Conservation (phyloP, 2,888 invertebrate species). For the Julus scandinavius region DNA sequence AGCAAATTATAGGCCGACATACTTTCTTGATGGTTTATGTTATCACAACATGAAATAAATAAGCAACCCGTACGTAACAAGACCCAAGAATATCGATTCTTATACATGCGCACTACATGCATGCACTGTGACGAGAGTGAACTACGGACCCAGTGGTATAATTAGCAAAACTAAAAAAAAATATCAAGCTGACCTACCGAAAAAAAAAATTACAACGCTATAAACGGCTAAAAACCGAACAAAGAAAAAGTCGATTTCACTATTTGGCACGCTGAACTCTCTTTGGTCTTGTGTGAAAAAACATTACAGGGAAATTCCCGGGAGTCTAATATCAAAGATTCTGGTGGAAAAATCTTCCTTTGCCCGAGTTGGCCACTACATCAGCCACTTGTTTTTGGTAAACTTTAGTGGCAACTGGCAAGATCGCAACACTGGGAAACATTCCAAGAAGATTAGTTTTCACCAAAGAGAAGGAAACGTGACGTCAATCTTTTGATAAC, state of each 20-base stretch:
- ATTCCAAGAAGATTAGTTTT: too few relatives aligned
- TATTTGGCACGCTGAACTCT: not conserved
- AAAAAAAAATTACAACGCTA: not conserved
- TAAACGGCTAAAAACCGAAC: not conserved
- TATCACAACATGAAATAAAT: constrained; percentile 3
- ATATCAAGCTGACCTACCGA: not conserved
- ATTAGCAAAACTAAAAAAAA: not conserved
- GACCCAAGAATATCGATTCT: not conserved
- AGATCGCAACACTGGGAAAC: not conserved
- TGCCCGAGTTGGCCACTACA: not conserved
- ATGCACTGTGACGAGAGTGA: not conserved
- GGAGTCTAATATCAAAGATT: not conserved
- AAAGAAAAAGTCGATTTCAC: not conserved
- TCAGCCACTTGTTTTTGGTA: not conserved
- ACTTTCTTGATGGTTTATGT: not conserved
- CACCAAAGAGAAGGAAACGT: too few relatives aligned
- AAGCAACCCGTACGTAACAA: not conserved
- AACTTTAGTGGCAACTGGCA: not conserved
- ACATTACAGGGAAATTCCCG: not conserved
- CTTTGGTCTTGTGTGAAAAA: not conserved
- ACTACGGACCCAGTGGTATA: not conserved
- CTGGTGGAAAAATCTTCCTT: not conserved
- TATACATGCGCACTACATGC: too few relatives aligned
- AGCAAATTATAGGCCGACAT: not conserved
- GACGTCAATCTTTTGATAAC: too few relatives aligned